Conservation (phyloP, 1,140 invertebrate species). For the Drosophila quadrilineata region DNA sequence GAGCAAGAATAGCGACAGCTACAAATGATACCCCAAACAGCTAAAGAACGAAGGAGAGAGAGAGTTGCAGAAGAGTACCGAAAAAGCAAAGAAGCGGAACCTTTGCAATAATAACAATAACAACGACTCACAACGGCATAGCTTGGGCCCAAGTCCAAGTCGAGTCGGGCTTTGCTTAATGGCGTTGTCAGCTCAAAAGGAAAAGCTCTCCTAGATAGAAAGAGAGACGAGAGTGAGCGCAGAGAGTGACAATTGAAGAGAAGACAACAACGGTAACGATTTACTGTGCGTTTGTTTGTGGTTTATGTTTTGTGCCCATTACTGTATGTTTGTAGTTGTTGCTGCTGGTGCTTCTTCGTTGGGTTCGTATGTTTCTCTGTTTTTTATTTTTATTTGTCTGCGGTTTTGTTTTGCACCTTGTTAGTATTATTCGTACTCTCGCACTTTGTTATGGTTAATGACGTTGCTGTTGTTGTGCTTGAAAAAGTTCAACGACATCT, state of each 20-base stretch:
- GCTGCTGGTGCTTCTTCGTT: too few species aligned
- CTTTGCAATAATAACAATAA: slow-evolving; percentile 17
- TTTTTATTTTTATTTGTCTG: slow-evolving; percentile 20
- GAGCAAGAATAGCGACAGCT: neutral
- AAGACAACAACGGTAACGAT: slow-evolving; percentile 33
- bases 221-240: too few species aligned
- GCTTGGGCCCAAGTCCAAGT: neutral
- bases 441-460: slow-evolving; percentile 17
- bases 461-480: slow-evolving; percentile 26
- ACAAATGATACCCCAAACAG: slow-evolving; percentile 3
- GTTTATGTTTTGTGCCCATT: slow-evolving; percentile 28
- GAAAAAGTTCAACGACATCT: slow-evolving; percentile 56
- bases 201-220: too few species aligned
- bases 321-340: too few species aligned
- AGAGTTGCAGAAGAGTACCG: neutral
- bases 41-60: neutral
- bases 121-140: neutral
- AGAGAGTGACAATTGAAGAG: neutral
- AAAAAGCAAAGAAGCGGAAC: slow-evolving; percentile 23
- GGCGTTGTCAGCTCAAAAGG: slow-evolving; percentile 9
- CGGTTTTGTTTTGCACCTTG: slow-evolving; percentile 26
- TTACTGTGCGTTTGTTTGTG: slow-evolving; percentile 1
- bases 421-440: slow-evolving; percentile 20
- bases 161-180: slow-evolving; percentile 26
- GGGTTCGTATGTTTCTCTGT: slow-evolving; percentile 3